Base-by-base conservation (phyloP, 2,888 invertebrate species). In the Chromoteleia sp. region DNA sequence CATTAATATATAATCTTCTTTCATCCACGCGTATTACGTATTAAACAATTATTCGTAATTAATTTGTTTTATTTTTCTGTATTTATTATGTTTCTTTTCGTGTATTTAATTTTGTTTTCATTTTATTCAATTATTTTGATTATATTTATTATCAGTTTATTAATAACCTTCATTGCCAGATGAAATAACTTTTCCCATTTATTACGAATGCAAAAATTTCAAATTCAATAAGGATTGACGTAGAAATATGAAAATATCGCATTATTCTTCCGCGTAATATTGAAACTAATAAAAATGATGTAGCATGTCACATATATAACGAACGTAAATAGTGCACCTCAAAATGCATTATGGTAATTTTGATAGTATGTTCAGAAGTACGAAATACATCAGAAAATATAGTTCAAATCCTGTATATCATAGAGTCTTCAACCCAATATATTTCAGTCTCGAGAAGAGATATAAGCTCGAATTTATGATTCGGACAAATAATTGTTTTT, bases 331-430 rank as follows among this genome's bases (percentile, higher is more conserved):
- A 65, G 65, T 65, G 25, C 65, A 48, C 50, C 39, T 65, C 39
- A 15, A 56, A 54, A 65, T 43, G 56, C 74, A 74, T 74, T 74
- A 65, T 74, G 74, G 63, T 74, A 74, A 74, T 65, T 63, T 74
- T 45, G 48, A 63, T 63, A 59, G 41, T 43, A 39, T 54, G 41
- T 33, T 43, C 50, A 17, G 12, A 52, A 63, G 63, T 63, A 63
- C 54, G 54, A 61, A 71, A 71, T 59, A 71, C 71, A 52, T 71
- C 50, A 71, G 41, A 52, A 71, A 71, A 63, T 63, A 74, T 61
- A 74, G 73, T 74, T 54, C 54, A 41, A 74, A 63, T 63, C 61
- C 73, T 54, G 54, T 74, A 56, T 63, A 63, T 63, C 54, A 63
- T 14, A 30, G 39, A 61, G 43, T 43, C 43, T 54, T 63, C 43